Conservation (phyloP, 1,140 invertebrate species). For the Microplitis mediator region DNA sequence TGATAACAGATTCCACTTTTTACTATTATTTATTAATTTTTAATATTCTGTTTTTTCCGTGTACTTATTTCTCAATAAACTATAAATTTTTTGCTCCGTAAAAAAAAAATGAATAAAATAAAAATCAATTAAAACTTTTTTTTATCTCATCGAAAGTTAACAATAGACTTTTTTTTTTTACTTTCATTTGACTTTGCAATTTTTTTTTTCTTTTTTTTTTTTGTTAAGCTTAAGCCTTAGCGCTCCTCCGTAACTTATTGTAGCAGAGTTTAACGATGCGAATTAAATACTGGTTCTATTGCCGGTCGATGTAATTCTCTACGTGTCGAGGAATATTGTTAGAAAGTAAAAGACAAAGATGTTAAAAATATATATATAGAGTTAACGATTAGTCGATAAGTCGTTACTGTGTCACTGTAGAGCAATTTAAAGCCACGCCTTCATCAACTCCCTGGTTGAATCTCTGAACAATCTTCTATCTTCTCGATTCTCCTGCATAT, state of each 20-base stretch:
- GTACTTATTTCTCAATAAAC: too few species aligned
- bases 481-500: too few species aligned
- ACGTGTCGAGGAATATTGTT: background rate
- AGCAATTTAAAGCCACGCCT: conserved; percentile 7
- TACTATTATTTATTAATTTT: too few species aligned
- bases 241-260: background rate
- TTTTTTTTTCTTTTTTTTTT: background rate
- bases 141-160: too few species aligned
- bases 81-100: too few species aligned
- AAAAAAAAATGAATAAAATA: too few species aligned
- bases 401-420: conserved; percentile 3
- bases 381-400: conserved; percentile 3
- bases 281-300: background rate
- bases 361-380: background rate
- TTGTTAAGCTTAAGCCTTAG: background rate
- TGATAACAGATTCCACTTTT: too few species aligned
- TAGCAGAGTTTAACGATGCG: background rate
- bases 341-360: background rate
- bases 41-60: too few species aligned
- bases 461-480: background rate
- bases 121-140: too few species aligned
- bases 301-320: background rate
- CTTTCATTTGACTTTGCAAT: too few species aligned
- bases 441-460: background rate
- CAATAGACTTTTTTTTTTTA: too few species aligned